Percentiles rank a stretch among this genome's conserved stretches.
These are phyloP conservation scores for Cynopterus brachyotis DNA, from an alignment of 2,113 vertebrate species.

Conservation along the genomic window DNA sequence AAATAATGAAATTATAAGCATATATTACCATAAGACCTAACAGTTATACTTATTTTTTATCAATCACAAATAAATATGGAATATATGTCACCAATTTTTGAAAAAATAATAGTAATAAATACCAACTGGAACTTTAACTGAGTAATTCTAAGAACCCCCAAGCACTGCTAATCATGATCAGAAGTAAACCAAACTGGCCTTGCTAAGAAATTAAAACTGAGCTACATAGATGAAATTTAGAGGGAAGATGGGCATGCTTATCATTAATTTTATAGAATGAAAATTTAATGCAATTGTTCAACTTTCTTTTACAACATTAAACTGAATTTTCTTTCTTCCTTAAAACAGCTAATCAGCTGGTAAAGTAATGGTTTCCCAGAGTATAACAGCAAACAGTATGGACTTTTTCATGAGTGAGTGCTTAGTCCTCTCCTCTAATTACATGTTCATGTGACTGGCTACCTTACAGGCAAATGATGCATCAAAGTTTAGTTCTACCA, in stretches of 20 bases:
- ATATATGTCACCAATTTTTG: background rate
- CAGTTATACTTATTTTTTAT: background rate
- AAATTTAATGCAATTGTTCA: background rate
- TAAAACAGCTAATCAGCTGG: background rate
- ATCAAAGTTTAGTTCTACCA: background rate
- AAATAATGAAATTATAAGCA: conserved; percentile 19
- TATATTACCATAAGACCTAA: background rate
- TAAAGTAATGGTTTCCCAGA: background rate
- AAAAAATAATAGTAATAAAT: background rate
- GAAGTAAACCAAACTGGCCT: background rate
- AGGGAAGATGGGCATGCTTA: background rate
- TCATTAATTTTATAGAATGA: background rate
- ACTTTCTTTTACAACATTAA: background rate
- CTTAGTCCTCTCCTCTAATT: background rate
- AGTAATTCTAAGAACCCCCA: background rate
- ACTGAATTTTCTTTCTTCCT: background rate
- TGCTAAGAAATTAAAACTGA: conserved; percentile 10
- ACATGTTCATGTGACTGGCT: background rate
- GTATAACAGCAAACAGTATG: background rate
- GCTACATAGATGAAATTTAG: background rate
- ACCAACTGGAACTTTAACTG: background rate
- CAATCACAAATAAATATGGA: background rate
- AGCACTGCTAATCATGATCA: background rate
- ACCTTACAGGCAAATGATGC: background rate
- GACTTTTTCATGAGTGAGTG: background rate